phyloP scores from a whole-genome alignment of 2,888 invertebrate genomes.

The Poecilus cupreus region DNA sequence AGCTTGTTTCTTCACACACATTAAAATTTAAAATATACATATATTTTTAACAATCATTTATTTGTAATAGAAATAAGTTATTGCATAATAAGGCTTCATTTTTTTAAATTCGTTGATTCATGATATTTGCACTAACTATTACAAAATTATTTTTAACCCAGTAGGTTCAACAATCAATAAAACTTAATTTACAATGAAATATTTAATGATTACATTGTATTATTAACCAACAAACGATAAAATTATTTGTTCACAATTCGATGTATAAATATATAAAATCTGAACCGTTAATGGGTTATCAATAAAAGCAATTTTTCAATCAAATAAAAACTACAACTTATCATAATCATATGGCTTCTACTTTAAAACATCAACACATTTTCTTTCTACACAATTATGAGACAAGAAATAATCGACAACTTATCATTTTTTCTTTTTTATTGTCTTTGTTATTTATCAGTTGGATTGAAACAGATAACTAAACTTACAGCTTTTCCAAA shows the following conservation, averaged over 20 bases:
- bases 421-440: no score
- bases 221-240: constrained; percentile 1
- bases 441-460: constrained; percentile 21
- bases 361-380: constrained; percentile 10
- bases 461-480: no score
- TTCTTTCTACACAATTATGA: background rate
- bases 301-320: constrained; percentile 34
- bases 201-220: background rate
- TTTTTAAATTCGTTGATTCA: constrained; percentile 49
- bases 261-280: constrained; percentile 21
- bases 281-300: constrained; percentile 9
- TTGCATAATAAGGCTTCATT: background rate
- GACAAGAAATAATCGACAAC: no score
- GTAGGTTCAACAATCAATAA: constrained; percentile 2
- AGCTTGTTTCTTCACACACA: constrained; percentile 26
- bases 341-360: constrained; percentile 26
- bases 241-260: constrained; percentile 24
- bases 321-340: constrained; percentile 11
- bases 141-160: constrained; percentile 8
- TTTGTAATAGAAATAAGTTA: constrained; percentile 44
- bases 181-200: background rate
- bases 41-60: constrained; percentile 34
- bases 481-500: no score
- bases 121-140: constrained; percentile 28
- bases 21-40: constrained; percentile 35